Percentiles rank a stretch among this genome's conserved stretches.
These are phyloP conservation scores for Todiramphus saurophagus DNA, from an alignment of 2,113 vertebrate species.

Conservation along the genomic window DNA sequence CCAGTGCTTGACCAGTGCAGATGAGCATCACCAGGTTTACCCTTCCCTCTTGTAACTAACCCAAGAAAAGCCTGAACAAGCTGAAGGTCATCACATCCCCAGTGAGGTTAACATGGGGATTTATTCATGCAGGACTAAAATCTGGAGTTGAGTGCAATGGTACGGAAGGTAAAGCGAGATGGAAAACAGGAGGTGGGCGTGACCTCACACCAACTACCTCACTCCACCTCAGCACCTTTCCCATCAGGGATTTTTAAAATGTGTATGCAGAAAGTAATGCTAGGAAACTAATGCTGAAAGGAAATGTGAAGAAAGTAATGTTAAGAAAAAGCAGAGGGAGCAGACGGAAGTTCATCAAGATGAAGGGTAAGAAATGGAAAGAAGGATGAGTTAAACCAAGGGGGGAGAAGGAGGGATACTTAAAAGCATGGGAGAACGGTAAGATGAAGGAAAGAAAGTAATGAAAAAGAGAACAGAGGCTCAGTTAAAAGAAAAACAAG, in stretches of 20 bases:
- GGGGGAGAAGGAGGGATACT: too few species aligned
- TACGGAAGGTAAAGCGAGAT: accelerated
- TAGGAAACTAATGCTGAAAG: background rate
- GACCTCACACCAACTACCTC: background rate
- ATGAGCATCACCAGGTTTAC: background rate
- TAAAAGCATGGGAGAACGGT: background rate
- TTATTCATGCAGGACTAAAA: background rate
- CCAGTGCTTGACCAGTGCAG: accelerated
- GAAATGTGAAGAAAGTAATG: background rate
- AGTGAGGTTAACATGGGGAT: accelerated
- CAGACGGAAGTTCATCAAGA: background rate
- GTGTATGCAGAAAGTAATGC: accelerated
- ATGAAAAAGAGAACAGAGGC: background rate
- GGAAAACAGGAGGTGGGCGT: background rate
- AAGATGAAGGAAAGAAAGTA: background rate
- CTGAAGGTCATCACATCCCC: background rate
- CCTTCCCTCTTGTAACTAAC: background rate
- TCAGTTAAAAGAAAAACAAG: background rate
- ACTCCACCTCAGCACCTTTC: too few species aligned
- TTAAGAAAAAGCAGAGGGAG: background rate
- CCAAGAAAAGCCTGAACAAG: accelerated
- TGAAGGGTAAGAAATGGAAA: background rate
- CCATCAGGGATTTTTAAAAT: background rate
- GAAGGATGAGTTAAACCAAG: background rate
- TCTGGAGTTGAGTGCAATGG: background rate